Evolutionary conservation across 2,888 invertebrate genomes (phyloP).

Genomic region (Drosophila bunnanda): DNA sequence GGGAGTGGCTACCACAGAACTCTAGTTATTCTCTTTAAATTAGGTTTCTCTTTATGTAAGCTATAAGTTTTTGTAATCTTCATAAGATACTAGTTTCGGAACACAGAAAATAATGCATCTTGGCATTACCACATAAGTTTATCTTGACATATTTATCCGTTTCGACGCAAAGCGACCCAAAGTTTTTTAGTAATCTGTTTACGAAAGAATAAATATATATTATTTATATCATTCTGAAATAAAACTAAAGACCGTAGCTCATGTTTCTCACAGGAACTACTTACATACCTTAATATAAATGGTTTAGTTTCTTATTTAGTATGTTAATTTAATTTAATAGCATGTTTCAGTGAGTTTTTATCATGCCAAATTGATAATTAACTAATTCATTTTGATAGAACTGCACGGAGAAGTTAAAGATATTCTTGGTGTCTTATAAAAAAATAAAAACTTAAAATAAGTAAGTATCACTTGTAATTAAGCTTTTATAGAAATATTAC

Average conservation of each 20-base stretch:
- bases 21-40: constrained; percentile 85
- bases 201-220: neutral
- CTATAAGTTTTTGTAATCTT: neutral
- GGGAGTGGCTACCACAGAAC: constrained; percentile 95
- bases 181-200: neutral
- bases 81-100: neutral
- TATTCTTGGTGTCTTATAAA: too few species aligned
- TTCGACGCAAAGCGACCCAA: too few species aligned
- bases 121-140: neutral
- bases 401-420: too few species aligned
- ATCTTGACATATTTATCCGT: neutral
- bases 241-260: too few species aligned
- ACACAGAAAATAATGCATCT: neutral
- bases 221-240: neutral
- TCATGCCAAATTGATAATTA: too few species aligned
- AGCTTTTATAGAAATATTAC: constrained; percentile 8
- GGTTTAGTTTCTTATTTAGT: too few species aligned
- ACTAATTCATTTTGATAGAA: too few species aligned
- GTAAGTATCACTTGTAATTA: neutral
- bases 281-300: too few species aligned
- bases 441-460: too few species aligned
- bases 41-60: neutral
- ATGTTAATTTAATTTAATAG: too few species aligned
- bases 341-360: too few species aligned
- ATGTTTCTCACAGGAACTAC: too few species aligned